Conservation (phyloP, 2,888 invertebrate genomes). For the Neoitamus cyanurus region DNA sequence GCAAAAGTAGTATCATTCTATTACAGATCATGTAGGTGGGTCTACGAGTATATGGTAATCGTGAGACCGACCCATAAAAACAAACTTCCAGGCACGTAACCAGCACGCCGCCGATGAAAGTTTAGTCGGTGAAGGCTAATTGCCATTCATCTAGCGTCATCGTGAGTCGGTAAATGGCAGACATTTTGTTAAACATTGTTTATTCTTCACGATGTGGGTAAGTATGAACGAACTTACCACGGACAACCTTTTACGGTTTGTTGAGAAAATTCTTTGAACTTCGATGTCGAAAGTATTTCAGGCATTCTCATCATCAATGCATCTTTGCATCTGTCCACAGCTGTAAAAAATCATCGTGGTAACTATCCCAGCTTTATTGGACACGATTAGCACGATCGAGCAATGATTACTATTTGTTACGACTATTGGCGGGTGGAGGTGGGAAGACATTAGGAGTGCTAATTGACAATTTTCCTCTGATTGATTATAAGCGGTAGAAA, state of each 20-base stretch:
- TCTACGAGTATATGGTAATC: background rate
- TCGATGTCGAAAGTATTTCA: background rate
- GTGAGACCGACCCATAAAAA: background rate
- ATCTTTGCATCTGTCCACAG: background rate
- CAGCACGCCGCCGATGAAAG: background rate
- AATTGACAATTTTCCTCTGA: background rate
- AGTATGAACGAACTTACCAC: background rate
- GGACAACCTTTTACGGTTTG: background rate
- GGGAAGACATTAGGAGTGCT: background rate
- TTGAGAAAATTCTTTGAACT: background rate
- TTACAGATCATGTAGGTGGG: background rate
- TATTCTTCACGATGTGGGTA: background rate
- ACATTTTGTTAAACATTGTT: background rate
- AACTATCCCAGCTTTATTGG: background rate
- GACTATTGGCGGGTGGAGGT: background rate
- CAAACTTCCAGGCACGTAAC: background rate
- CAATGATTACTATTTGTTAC: background rate
- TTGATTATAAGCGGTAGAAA: background rate
- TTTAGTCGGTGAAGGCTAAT: background rate
- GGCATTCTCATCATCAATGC: background rate
- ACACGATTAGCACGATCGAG: background rate
- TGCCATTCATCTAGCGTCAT: background rate
- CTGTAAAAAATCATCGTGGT: background rate
- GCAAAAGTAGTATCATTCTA: background rate
- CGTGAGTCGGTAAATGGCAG: background rate